Conservation (phyloP, 2,113 vertebrate species). For the Ammospiza nelsoni region DNA sequence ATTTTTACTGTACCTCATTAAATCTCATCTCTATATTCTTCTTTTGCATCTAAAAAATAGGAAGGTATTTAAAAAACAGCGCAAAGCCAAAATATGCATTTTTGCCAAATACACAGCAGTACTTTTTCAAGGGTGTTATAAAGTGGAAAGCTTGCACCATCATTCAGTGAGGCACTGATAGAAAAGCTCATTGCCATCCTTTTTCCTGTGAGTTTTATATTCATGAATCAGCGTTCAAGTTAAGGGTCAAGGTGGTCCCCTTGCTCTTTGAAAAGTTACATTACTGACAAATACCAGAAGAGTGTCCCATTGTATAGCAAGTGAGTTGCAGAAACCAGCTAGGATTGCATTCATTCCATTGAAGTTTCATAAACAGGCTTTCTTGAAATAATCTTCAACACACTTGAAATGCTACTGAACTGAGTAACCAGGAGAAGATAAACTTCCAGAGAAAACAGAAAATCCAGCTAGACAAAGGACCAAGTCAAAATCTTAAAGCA, state of each 20-base stretch:
- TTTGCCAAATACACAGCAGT: neutral
- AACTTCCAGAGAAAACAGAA: neutral
- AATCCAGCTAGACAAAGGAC: neutral
- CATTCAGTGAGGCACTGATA: neutral
- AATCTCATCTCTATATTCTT: neutral
- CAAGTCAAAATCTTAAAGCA: neutral
- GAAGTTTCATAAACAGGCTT: neutral
- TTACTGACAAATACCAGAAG: slow-evolving; percentile 33
- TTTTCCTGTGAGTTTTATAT: neutral
- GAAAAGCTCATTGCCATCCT: neutral
- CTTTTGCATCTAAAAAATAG: neutral
- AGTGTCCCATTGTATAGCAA: slow-evolving; percentile 33
- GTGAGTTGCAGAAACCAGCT: neutral
- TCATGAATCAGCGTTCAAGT: neutral
- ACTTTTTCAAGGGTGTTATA: neutral
- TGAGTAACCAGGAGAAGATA: neutral
- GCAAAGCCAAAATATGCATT: neutral
- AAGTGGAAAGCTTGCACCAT: neutral
- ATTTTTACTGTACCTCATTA: neutral
- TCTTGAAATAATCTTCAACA: neutral
- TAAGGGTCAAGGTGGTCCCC: neutral
- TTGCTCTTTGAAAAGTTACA: neutral
- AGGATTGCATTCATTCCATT: neutral
- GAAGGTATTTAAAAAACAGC: neutral
- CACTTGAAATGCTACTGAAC: neutral